Percentiles rank a stretch among this genome's conserved stretches.
Evolutionary conservation across 1,140 invertebrate genomes (phyloP).

Genomic region (Papilio glaucus): DNA sequence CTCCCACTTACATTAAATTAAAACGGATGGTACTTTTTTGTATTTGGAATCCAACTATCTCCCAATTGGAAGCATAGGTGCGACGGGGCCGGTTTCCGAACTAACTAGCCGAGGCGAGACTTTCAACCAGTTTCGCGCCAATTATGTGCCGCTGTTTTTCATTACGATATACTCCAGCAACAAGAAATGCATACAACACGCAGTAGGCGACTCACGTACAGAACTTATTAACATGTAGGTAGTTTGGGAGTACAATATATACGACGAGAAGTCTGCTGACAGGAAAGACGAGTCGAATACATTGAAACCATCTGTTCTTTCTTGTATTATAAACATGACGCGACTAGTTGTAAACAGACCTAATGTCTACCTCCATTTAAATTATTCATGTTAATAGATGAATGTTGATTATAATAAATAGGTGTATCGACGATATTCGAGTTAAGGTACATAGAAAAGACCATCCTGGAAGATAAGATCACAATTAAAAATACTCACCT

Average conservation of each 20-base stretch:
- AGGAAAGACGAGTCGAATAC: conserved; percentile 43
- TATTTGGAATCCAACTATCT: conserved; percentile 40
- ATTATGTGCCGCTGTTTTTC: conserved; percentile 60
- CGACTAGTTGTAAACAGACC: conserved; percentile 45
- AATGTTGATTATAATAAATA: conserved; percentile 32
- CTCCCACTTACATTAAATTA: conserved; percentile 26
- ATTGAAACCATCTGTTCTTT: conserved; percentile 43
- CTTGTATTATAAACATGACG: conserved; percentile 44
- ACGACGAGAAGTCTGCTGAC: conserved; percentile 33
- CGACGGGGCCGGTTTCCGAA: conserved; percentile 47
- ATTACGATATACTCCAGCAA: conserved; percentile 61
- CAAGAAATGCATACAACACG: conserved; percentile 57
- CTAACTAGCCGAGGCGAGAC: conserved; percentile 40
- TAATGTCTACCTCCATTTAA: conserved; percentile 45
- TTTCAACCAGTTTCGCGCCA: conserved; percentile 63
- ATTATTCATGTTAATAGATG: conserved; percentile 41
- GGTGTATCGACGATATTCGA: conserved; percentile 23
- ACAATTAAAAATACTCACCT: conserved; percentile 84
- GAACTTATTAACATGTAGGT: conserved; percentile 44
- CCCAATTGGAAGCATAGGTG: conserved; percentile 48
- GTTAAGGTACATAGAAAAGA: neutral
- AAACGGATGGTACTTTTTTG: conserved; percentile 16
- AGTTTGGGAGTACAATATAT: conserved; percentile 38
- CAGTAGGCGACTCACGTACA: conserved; percentile 43
- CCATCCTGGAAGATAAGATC: neutral